Evolutionary conservation across 2,113 vertebrate species (phyloP).

Genomic region (Plestiodon gilberti): DNA sequence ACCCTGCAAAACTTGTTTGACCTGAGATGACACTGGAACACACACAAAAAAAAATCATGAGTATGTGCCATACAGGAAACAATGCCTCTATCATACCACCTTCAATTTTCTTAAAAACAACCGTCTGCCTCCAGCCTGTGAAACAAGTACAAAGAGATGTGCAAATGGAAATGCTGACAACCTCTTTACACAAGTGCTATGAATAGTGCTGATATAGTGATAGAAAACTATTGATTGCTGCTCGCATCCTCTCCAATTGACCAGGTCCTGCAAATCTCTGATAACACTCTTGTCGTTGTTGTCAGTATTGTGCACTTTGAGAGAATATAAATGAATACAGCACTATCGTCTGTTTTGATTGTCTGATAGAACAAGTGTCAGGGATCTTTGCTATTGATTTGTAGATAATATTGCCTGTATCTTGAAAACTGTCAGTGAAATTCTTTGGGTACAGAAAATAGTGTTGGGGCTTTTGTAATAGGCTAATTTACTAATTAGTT

Average conservation of each 20-base stretch:
- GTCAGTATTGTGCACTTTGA: conserved; percentile 78
- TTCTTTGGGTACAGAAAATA: conserved; percentile 50
- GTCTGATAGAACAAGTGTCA: conserved; percentile 77
- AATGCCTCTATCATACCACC: background rate
- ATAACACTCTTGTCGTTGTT: conserved; percentile 70
- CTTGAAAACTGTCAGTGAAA: conserved; percentile 61
- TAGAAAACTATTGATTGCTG: conserved; percentile 68
- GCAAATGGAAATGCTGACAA: conserved; percentile 64
- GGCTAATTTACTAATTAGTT: conserved; percentile 70
- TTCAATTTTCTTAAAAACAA: conserved; percentile 12
- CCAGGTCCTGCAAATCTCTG: conserved; percentile 69
- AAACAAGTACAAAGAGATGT: conserved; percentile 27
- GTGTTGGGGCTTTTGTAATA: conserved; percentile 46
- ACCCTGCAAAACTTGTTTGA: background rate
- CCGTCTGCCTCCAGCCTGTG: background rate
- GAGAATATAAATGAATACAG: conserved; percentile 74
- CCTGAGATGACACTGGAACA: background rate
- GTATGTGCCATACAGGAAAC: background rate
- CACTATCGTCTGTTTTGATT: conserved; percentile 76
- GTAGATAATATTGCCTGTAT: conserved; percentile 74
- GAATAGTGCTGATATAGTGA: conserved; percentile 58
- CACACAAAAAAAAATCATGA: background rate
- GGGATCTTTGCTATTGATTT: conserved; percentile 75
- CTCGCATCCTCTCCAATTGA: conserved; percentile 56
- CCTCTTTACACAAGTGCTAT: conserved; percentile 37